Base-by-base conservation (phyloP, 2,113 vertebrate species). In the Tachysurus vachellii region DNA sequence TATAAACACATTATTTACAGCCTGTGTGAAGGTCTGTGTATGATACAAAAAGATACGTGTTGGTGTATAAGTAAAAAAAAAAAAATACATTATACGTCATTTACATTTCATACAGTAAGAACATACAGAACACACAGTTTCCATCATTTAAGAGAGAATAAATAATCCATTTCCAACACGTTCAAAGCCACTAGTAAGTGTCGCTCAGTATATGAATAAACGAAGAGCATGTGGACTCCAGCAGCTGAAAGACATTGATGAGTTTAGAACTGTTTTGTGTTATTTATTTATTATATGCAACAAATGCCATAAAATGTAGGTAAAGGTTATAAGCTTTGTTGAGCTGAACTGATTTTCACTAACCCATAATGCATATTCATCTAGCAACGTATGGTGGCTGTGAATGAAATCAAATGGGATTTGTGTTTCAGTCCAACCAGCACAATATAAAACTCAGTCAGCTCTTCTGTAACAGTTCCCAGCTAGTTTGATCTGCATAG, bases 1-100 rank as follows among this genome's bases (percentile, higher is more conserved):
- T 92, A 93, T 85, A 92, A 88, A 92, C 90, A 89, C 79, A 68
- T 88, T 94, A 94, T 94, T 77, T 93, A 95, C 92, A 94, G 77
- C 88, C 77, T 79, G 79, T 89, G 85, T 91, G 88, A 86, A 92
- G 75, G 80, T 90, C 87, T 88, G 88, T 85, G 88, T 92, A 89
- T 81, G 85, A 88, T 84, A 88, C 82, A 91, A 50, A 36, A 50
- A 50, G 47, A 50, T 50, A 50, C 8, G 47, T 50, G 47, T 50
- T 50, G 47, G 47, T 50, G 47, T 36, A 36, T 36, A 82, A 87
- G 56, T 61, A 80, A 59, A 59, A 61, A 80, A 59, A 59, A 61
- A 91, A 70, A 90, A 90, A 42, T 12, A 53, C 0, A 47, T 50
- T 36, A 71, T 81, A 82, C 79, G 61, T 61, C 26, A 82, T 82